Base-by-base conservation (phyloP, 2,797 vertebrate species). In the Oophaga sylvatica region DNA sequence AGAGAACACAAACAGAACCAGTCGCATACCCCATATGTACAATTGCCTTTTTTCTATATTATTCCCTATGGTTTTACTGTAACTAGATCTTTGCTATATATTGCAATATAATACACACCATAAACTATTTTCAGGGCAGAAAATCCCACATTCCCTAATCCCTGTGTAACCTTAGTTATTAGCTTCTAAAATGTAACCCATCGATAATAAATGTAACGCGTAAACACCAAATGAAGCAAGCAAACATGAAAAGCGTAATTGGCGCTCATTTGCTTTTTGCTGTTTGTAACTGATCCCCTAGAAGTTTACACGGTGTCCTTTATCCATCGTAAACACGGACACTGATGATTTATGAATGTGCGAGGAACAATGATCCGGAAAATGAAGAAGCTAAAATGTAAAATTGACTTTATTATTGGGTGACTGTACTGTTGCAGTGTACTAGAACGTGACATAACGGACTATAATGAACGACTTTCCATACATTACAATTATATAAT, bases 361-460 rank as follows among this genome's bases (percentile, higher is more conserved):
- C 13, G 65, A 17, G 26, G 41, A 73, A 73, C 68, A 83, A 75
- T 75, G 68, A 73, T 73, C 68, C 31, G 70, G 41, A 73, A 73
- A 35, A 41, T 83, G 60, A 41, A 73, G 29, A 83, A 83, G 41
- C 53, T n/a, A 29, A 73, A n/a, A 83, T 20, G 56, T 35, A 29
- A 35, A 59, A 59, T 59, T 59, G 16, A 20, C 73, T 22, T 41
- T 68, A 60, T 60, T 73, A 73, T 73, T 26, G 29, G 29, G 70
- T 60, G 59, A 73, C 48, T 13, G 22, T 56, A 60, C 20, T 2
- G 56, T 9, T 83, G 68, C 29, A 65, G 31, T 65, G 53, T 63
- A 13, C 35, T 45, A 8, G 16, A 35, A 31, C 68, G 41, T 80
- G 19, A 79, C 9, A 80, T 10, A 19, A 57, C 4, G 19, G 71